Evolutionary conservation across 2,797 vertebrate genomes (phyloP), one percentile per base, ranked within the genome.

Genomic region (Pangasius mekongensis): DNA sequence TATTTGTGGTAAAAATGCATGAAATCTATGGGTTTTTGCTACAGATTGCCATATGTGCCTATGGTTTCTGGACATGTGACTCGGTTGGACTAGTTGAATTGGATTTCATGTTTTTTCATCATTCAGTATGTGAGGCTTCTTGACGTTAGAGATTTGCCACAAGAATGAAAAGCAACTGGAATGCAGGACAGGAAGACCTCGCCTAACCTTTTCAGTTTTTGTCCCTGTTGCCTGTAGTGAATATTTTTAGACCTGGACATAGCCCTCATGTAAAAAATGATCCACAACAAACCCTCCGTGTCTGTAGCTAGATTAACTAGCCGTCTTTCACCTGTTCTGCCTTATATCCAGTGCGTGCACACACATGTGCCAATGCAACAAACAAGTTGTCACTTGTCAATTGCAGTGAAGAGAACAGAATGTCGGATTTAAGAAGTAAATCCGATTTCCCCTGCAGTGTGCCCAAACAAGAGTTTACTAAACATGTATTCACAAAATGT

Each of bases 101-200:
- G 0, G 43, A 84, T 84, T 84, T 67, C 62, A 33, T 52, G 43
- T 69, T 67, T 83, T 67, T 84, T 67, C 82, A 84, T 84, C 82
- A 84, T 69, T 69, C 62, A 7, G 82, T 84, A n/a, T 33, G 8
- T 52, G 43, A 33, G 14, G 6, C 30, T n/a, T 83, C 81, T 83
- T 49, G 27, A 33, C n/a, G 0, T 43, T 83, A 0, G 13, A 36
- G 76, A 18, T 78, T 58, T 80, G 30, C 18, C 5, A 9, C 18
- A 7, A 16, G 62, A 83, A 22, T 30, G 1, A 62, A 64, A 64
- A 62, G 58, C 39, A 83, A 16, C 80, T 64, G 43, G 27, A 64
- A 83, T 83, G 39, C 62, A 66, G 43, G 43, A 66, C 39, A 66
- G 27, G 58, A 83, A 18, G 43, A 83, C 82, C 82, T 83, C 18